Base-by-base conservation (phyloP, 2,113 vertebrate genomes). In the Psephotus haematonotus region DNA sequence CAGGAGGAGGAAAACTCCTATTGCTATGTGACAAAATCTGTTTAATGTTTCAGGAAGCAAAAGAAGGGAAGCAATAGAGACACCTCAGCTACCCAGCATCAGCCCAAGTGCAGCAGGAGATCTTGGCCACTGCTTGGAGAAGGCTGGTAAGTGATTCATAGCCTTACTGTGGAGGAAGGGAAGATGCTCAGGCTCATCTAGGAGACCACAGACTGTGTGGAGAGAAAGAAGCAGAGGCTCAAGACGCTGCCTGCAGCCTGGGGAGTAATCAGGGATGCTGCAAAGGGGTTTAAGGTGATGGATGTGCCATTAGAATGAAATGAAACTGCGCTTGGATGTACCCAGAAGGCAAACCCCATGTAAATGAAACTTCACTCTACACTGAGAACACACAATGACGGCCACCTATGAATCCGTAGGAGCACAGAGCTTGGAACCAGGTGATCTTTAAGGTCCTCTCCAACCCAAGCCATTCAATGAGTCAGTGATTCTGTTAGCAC, bases 341-440 rank as follows among this genome's bases (percentile, higher is more conserved):
- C 2, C 63, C 46, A 44, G 72, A 65, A 7, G 7, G 37, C 17
- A 37, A 14, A 74, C 25, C 19, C 31, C 16, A 1, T 3, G 39
- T 16, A 17, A 78, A 46, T 2, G 27, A 29, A n/a, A 44, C 41
- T 11, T 62, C 1, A 1, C 18, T 59, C 39, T 27, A 33, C 37
- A 0, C 59, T 78, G 43, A 1, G 35, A 47, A 9, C 19, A 13
- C 67, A 7, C 25, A 0, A 25, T 6, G 49, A 2, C 3, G 62
- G 65, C 65, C 76, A 3, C 9, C 12, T 25, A 17, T 0, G 20
- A 20, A 15, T 2, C 50, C n/a, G 2, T 17, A 64, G 43, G 69
- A 50, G 37, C 50, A n/a, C 62, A 12, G 64, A 31, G 44, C 13
- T 59, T 59, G 57, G 57, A 59, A 59, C 20, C 57, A 35, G 33